Evolutionary conservation across 2,113 vertebrate species (phyloP).

Genomic region (Catharus minimus): DNA sequence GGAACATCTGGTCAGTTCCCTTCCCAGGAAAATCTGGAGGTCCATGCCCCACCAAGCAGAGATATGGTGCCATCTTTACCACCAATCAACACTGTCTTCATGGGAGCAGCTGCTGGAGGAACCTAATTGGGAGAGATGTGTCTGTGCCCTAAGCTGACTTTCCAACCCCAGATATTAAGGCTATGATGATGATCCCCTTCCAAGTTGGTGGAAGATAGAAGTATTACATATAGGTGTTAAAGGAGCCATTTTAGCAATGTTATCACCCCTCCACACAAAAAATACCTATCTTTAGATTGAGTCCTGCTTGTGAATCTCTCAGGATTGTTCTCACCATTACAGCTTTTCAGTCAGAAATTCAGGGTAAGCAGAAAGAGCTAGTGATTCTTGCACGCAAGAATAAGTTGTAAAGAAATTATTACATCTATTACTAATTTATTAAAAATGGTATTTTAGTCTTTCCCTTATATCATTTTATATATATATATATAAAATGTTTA

Average conservation of each 20-base stretch:
- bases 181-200: neutral
- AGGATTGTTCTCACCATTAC: neutral
- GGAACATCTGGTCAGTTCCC: conserved; percentile 79
- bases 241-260: neutral
- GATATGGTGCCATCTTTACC: conserved; percentile 91
- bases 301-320: conserved; percentile 19
- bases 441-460: conserved; percentile 50
- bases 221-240: neutral
- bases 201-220: neutral
- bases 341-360: conserved; percentile 24
- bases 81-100: conserved; percentile 97
- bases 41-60: conserved; percentile 72
- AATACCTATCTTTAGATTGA: neutral
- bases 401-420: conserved; percentile 54
- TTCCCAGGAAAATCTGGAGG: conserved; percentile 82
- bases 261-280: neutral
- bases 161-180: neutral
- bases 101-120: conserved; percentile 86
- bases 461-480: conserved; percentile 33
- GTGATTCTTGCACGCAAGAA: conserved; percentile 19
- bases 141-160: neutral
- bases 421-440: conserved; percentile 74
- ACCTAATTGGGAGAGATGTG: conserved; percentile 66
- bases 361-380: conserved; percentile 25
- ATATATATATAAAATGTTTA: conserved; percentile 41